Conservation (phyloP, 2,888 invertebrate genomes). For the Campaea margaritaria region DNA sequence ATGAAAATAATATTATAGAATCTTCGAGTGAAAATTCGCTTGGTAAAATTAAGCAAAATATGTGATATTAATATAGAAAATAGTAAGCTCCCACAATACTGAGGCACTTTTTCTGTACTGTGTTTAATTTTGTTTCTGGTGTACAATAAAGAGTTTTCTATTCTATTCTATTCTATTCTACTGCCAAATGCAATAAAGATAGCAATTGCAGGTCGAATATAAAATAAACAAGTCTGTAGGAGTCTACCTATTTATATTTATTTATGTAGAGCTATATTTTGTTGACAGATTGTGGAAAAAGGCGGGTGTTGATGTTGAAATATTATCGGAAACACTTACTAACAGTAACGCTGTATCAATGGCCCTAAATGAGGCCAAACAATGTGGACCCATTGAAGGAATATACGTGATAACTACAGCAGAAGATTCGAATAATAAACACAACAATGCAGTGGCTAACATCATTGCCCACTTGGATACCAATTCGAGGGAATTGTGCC, state of each 20-base stretch:
- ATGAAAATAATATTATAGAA: too few species aligned
- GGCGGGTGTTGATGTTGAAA: slow-evolving; percentile 10
- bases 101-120: too few species aligned
- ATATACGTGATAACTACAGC: slow-evolving; percentile 14
- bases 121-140: too few species aligned
- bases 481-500: slow-evolving; percentile 7
- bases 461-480: slow-evolving; percentile 12
- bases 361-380: neutral
- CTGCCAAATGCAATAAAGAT: too few species aligned
- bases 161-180: too few species aligned
- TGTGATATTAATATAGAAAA: too few species aligned
- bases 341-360: slow-evolving; percentile 2
- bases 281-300: slow-evolving; percentile 18
- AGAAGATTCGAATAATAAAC: neutral
- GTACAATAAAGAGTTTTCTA: too few species aligned
- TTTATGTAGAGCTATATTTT: neutral
- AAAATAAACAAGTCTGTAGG: too few species aligned
- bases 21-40: too few species aligned
- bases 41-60: too few species aligned
- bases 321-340: neutral
- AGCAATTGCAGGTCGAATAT: too few species aligned
- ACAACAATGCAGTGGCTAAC: neutral
- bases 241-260: neutral
- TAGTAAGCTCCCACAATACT: too few species aligned
- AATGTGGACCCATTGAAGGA: slow-evolving; percentile 13